Percentiles rank a stretch among this genome's conserved stretches.
Evolutionary conservation across 2,113 vertebrate genomes (phyloP).

Genomic region (Murina feae): DNA sequence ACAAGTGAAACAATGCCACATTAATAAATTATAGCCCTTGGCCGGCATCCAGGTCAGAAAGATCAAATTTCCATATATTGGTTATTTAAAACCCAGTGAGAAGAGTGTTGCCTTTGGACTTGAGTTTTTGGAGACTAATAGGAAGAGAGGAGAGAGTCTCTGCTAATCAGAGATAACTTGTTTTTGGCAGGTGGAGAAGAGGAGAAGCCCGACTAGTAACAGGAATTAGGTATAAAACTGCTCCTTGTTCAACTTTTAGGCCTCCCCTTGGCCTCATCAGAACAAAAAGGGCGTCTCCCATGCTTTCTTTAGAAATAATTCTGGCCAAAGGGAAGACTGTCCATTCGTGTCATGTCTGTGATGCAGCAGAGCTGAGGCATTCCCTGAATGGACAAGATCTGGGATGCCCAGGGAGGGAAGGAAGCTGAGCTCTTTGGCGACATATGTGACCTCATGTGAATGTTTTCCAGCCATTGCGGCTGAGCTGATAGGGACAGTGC

Average conservation of each 20-base stretch:
- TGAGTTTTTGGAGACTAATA: background rate
- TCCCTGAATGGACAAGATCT: background rate
- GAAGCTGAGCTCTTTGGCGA: slow-evolving; percentile 12
- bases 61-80: background rate
- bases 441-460: background rate
- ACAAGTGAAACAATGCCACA: background rate
- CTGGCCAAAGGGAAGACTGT: background rate
- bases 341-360: slow-evolving; percentile 14
- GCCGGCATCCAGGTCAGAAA: background rate
- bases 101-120: background rate
- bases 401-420: background rate
- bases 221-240: background rate
- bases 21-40: background rate
- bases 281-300: background rate
- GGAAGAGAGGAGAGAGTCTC: background rate
- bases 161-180: background rate
- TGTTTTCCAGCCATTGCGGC: background rate
- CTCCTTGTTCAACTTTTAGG: background rate
- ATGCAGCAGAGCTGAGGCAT: background rate
- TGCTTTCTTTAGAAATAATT: background rate
- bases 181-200: background rate
- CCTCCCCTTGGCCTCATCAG: background rate
- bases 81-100: background rate
- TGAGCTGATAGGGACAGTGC: slow-evolving; percentile 30
- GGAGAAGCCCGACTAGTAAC: background rate